A percentile compares a stretch with the other conserved stretches of the same genome.
Conservation (phyloP, 2,797 vertebrate species). For the Oreortyx pictus region DNA sequence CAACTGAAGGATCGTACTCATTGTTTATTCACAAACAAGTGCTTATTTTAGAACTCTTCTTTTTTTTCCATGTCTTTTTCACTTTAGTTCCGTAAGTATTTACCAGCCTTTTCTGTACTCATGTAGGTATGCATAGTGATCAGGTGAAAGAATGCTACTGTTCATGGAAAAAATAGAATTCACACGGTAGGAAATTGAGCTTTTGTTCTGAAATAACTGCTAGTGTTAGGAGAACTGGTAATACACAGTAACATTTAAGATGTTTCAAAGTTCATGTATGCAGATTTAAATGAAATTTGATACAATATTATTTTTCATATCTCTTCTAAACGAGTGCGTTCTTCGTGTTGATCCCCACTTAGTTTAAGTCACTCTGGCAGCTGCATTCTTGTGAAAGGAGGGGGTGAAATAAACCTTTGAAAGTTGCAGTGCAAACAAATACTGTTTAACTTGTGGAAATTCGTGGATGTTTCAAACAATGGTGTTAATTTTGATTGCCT, state of each 20-base stretch:
- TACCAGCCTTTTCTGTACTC: not conserved
- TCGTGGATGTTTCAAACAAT: constrained; percentile 14
- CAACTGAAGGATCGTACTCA: not conserved
- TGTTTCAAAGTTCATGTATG: not conserved
- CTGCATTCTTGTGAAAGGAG: not conserved
- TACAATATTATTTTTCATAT: not conserved
- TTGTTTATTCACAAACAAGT: not conserved
- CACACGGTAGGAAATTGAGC: not conserved
- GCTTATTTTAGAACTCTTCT: not conserved
- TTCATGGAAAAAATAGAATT: not conserved
- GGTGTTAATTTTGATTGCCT: constrained; percentile 16
- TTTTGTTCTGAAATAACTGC: not conserved
- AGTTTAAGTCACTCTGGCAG: not conserved
- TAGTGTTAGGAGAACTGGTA: not conserved
- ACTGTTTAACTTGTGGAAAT: not conserved
- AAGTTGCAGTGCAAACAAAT: constrained; percentile 32
- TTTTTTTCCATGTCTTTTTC: not conserved
- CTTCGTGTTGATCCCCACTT: not conserved
- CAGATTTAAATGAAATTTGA: not conserved
- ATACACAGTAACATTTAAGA: not conserved
- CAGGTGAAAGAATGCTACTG: not conserved
- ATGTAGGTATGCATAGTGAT: not conserved
- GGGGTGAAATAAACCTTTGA: not conserved
- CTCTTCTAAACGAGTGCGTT: not conserved
- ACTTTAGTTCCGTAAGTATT: accelerated